Evolutionary conservation across 2,797 vertebrate species (phyloP).

Genomic region (Thunnus albacares): DNA sequence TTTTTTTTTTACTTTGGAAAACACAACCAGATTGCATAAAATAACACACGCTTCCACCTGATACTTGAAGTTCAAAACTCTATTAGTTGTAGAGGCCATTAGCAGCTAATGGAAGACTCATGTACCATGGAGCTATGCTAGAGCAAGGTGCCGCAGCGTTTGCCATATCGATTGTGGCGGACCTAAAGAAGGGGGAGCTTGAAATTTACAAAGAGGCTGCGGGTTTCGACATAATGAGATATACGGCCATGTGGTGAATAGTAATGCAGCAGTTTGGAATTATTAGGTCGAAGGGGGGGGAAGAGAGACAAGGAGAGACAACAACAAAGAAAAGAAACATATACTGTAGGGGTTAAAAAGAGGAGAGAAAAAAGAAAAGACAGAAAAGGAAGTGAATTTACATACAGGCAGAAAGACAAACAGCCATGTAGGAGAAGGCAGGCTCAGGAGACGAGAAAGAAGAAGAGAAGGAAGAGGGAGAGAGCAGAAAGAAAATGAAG

Average conservation of each 20-base stretch:
- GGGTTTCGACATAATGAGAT: constrained; percentile 73
- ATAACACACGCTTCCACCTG: constrained; percentile 31
- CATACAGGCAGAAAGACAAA: background rate
- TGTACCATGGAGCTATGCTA: constrained; percentile 51
- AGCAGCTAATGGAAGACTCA: constrained; percentile 76
- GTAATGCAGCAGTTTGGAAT: constrained; percentile 70
- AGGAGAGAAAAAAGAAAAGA: background rate
- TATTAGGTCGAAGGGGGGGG: constrained; percentile 43
- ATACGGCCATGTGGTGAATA: constrained; percentile 71
- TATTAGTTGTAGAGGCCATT: constrained; percentile 69
- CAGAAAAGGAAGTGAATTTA: background rate
- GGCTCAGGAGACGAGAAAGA: background rate
- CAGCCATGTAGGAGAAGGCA: background rate
- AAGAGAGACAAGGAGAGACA: constrained; percentile 51
- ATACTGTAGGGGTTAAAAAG: constrained; percentile 2
- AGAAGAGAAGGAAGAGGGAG: background rate
- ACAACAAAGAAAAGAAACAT: constrained; percentile 9
- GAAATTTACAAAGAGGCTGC: constrained; percentile 74
- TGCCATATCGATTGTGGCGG: constrained; percentile 59
- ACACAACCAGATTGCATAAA: constrained; percentile 3
- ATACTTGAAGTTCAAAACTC: constrained; percentile 57
- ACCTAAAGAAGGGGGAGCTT: constrained; percentile 43
- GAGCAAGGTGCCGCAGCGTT: constrained; percentile 45
- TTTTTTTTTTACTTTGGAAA: background rate
- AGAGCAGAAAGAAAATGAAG: constrained; percentile 1